Evolutionary conservation across 2,113 vertebrate genomes (phyloP).

Genomic region (Ochotona curzoniae): DNA sequence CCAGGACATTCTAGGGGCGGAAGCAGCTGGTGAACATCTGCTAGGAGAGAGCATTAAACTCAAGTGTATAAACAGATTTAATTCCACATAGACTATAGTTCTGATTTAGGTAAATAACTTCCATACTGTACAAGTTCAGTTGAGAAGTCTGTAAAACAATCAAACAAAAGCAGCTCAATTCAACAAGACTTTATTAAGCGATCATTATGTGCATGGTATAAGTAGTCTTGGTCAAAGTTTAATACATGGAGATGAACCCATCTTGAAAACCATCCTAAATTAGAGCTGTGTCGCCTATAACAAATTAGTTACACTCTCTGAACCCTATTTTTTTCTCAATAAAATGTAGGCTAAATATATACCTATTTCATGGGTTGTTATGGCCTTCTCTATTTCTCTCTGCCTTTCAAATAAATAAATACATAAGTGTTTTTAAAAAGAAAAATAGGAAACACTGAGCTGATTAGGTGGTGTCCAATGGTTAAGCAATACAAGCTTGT

Average conservation of each 20-base stretch:
- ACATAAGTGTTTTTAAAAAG: too few species aligned
- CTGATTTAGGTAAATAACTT: conserved; percentile 1
- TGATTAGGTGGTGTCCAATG: neutral
- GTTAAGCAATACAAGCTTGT: conserved; percentile 29
- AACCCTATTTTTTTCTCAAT: conserved; percentile 39
- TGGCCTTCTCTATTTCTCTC: neutral
- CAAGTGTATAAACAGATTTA: conserved; percentile 54
- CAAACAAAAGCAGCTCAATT: conserved; percentile 36
- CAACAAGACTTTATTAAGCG: conserved; percentile 33
- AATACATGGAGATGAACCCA: neutral
- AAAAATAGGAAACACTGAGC: neutral
- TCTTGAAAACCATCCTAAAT: neutral
- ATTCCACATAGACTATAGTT: conserved; percentile 41
- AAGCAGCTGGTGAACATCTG: conserved; percentile 72
- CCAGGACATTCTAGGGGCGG: conserved; percentile 31
- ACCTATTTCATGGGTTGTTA: neutral
- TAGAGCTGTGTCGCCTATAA: conserved; percentile 11
- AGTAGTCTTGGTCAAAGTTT: conserved; percentile 42
- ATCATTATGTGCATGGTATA: neutral
- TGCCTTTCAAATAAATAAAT: too few species aligned
- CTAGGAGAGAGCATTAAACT: conserved; percentile 48
- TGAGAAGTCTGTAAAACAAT: neutral
- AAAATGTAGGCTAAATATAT: neutral
- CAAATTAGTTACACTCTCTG: conserved; percentile 48
- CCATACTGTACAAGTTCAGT: neutral